Base-by-base conservation (phyloP, 2,888 invertebrate species). In the Diaperis boleti region DNA sequence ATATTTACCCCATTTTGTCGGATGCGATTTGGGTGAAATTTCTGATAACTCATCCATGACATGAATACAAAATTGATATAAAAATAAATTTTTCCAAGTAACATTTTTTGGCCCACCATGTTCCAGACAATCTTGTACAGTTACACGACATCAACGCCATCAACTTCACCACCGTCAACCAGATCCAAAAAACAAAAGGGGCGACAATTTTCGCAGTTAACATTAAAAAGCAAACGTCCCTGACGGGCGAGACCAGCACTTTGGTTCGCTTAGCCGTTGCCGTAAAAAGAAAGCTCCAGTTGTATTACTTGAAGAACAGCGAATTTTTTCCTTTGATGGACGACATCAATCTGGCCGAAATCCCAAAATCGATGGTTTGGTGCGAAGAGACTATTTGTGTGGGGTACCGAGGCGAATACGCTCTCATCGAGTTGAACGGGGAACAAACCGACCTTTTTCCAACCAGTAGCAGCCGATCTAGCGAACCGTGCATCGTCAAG, bases 221-320 rank as follows among this genome's bases (percentile, higher is more conserved):
- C 81, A 85, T 90, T 65, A 89, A 88, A 86, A 84, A 83, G 73
- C 82, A 83, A 67, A 82, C 79, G n/a, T 84, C 86, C 2, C 81
- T 88, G 41, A 90, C 92, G n/a, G 94, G 94, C 1, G 89, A 91
- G 74, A 87, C 88, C 22, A 89, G 88, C 65, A 87, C 90, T 1
- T 85, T 91, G 8, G 89, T 96, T n/a, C 86, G 93, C 39, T 83
- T 98, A 68, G 95, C 94, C 77, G 95, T 96, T 14, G 95, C 92
- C 14, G 94, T 96, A 0, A 90, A 92, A 76, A 85, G 92, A 72
- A 92, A 91, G 80, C 82, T 96, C 5, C 92, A 95, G 77, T 82
- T 97, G 10, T 97, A 92, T 80, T 94, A 91, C 77, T 96, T 95
- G 87, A 96, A 95, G 79, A 89, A 91, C 74, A 88, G 92, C 74